Percentiles rank a stretch among this genome's conserved stretches.
phyloP scores from a whole-genome alignment of 1,140 invertebrate genomes.

The Eriocheir sinensis region DNA sequence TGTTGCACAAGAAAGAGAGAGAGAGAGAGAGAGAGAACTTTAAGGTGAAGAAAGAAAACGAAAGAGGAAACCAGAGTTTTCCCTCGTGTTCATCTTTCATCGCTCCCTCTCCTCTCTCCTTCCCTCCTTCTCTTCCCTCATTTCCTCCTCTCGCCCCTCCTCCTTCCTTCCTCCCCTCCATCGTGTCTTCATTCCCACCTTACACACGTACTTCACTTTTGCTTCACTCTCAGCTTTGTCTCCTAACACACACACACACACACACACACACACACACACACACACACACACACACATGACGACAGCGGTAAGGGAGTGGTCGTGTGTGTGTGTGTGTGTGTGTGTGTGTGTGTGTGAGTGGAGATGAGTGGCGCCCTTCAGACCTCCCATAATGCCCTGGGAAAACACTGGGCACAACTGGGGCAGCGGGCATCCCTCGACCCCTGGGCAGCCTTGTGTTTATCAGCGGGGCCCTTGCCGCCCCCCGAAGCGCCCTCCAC shows the following conservation, averaged over 20 bases:
- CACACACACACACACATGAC: no score
- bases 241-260: no score
- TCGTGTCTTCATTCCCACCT: neutral
- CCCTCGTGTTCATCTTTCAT: neutral
- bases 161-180: neutral
- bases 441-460: neutral
- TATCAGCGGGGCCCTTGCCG: neutral
- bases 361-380: neutral
- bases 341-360: no score
- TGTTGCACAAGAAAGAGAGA: neutral
- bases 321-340: no score
- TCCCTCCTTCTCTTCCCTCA: neutral
- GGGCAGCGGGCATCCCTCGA: neutral
- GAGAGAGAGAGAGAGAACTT: neutral
- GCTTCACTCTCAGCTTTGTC: neutral
- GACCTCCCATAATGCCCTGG: conserved; percentile 12
- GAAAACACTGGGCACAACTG: neutral
- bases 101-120: no score
- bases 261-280: conserved; percentile 17
- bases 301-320: no score
- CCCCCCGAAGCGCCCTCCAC: neutral
- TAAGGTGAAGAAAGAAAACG: neutral
- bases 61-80: no score
- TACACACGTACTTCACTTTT: neutral
- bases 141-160: neutral